Evolutionary conservation across 2,888 invertebrate species (phyloP), one percentile per base, ranked within the genome.

Genomic region (Drosophila koepferae): DNA sequence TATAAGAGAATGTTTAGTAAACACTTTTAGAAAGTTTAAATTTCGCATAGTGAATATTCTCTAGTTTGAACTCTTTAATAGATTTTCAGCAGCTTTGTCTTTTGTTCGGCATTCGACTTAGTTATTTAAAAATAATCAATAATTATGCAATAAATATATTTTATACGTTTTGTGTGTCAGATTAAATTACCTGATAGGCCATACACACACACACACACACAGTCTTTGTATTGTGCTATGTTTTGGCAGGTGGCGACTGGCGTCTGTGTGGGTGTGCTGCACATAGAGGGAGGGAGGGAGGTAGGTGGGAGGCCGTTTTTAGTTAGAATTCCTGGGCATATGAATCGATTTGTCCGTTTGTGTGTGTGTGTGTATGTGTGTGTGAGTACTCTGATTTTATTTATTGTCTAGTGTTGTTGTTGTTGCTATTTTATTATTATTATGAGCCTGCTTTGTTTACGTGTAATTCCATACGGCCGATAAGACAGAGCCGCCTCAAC

Each of bases 361-460:
- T 28, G 28, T n/a, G 7, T 61, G 55, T 18, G 51, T 46, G 60
- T 49, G 59, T 28, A n/a, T n/a, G 7, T 61, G 55, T 18, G 51
- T 46, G 60, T 43, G 59, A 23, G 38, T 28, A 71, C 59, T 49
- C 63, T 58, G 65, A 38, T 61, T 63, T 59, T 66, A 72, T 65
- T 72, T 72, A 65, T 64, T 77, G 65, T 67, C 63, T 64, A 41
- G 41, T 49, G 43, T 49, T 61, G 55, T 55, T 46, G 20, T 38
- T 53, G 34, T 31, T 65, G 34, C 1, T 20, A 2, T 34, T 53
- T 43, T 53, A 16, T 70, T 61, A 43, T 54, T 63, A 14, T 60
- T 64, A 34, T 74, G 54, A 69, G 77, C 43, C 70, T 79, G 75
- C 63, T 72, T 63, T 83, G 85, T 72, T 84, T 79, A 79, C 58